phyloP scores from a whole-genome alignment of 2,113 vertebrate genomes.

The Microcebus jonahi region DNA sequence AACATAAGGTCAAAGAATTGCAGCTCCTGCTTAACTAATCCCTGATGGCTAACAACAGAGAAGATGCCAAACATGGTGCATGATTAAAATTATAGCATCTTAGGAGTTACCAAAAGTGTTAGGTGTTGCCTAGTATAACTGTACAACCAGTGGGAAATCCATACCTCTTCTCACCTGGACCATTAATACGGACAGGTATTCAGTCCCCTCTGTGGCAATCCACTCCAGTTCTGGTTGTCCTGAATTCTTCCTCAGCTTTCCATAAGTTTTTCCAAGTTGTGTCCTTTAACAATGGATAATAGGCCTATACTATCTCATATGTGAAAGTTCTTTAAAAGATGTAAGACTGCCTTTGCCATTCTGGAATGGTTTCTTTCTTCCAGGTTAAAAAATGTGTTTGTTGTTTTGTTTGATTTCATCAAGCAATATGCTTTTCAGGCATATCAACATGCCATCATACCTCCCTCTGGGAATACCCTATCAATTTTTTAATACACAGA shows the following conservation, averaged over 20 bases:
- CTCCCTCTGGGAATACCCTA: background rate
- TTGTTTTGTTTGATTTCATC: background rate
- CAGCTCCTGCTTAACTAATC: background rate
- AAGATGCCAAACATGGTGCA: background rate
- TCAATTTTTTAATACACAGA: background rate
- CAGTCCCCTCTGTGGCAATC: background rate
- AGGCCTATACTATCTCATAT: background rate
- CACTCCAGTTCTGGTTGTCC: background rate
- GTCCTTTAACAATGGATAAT: background rate
- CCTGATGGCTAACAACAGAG: background rate
- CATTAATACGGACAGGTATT: background rate
- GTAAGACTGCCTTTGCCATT: background rate
- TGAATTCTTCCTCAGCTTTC: background rate
- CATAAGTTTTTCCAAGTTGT: background rate
- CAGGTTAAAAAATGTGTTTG: background rate
- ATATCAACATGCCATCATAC: background rate
- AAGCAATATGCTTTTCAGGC: background rate
- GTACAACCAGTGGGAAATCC: background rate
- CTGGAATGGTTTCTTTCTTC: background rate
- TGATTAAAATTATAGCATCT: background rate
- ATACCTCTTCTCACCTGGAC: background rate
- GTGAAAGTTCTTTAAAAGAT: background rate
- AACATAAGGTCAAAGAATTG: background rate
- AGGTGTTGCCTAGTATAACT: background rate
- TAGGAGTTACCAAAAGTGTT: background rate